These are phyloP conservation scores for Mobula birostris DNA, from an alignment of 2,113 vertebrate genomes.

Conservation along the genomic window DNA sequence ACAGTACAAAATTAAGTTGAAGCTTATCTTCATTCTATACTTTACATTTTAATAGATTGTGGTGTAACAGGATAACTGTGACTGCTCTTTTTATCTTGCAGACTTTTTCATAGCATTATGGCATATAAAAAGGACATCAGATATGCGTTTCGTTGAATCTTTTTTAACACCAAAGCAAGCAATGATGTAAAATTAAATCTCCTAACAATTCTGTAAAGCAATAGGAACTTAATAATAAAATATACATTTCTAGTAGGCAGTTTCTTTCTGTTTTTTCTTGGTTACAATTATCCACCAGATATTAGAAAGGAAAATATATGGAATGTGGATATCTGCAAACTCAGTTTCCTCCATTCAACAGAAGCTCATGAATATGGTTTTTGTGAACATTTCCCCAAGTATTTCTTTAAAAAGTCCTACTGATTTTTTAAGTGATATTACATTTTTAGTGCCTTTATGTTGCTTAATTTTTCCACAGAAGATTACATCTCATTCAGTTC, in stretches of 20 bases:
- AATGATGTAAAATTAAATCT: conserved; percentile 31
- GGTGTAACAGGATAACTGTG: not conserved
- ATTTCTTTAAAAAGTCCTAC: conserved; percentile 17
- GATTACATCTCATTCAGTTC: not conserved
- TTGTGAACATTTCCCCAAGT: not conserved
- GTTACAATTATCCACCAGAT: not conserved
- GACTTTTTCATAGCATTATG: not conserved
- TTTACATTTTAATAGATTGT: conserved; percentile 8
- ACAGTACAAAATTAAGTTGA: conserved; percentile 30
- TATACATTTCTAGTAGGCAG: not conserved
- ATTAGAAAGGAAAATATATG: conserved; percentile 23
- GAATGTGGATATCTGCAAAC: conserved; percentile 21
- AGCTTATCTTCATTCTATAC: conserved; percentile 6
- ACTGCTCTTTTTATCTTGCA: conserved; percentile 13
- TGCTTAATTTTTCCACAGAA: not conserved
- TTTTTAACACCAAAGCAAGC: not conserved
- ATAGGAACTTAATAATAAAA: not conserved
- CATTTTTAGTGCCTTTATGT: not conserved
- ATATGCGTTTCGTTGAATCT: not conserved
- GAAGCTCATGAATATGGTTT: conserved; percentile 22
- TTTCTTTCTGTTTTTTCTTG: not conserved
- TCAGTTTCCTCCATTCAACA: not conserved
- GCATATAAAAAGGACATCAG: not conserved
- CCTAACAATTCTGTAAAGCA: not conserved
- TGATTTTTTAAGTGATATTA: conserved; percentile 5